Percentiles rank a stretch among this genome's conserved stretches.
These are phyloP conservation scores for Aphaenogaster rudis DNA, from an alignment of 1,140 invertebrate genomes.

Conservation along the genomic window DNA sequence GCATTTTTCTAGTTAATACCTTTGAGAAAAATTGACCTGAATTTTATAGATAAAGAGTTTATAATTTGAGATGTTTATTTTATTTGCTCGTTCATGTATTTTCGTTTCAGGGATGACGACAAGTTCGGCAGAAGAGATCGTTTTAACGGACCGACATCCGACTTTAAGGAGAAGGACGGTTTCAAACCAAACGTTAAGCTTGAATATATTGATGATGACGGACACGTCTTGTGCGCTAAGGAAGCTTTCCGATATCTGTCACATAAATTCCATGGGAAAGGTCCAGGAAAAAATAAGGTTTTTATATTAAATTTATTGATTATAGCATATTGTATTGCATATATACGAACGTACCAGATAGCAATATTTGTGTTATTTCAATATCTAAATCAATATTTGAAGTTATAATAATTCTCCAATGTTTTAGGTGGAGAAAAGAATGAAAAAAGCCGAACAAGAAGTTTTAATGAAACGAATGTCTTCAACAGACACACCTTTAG, in stretches of 20 bases:
- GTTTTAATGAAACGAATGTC: slow-evolving; percentile 99
- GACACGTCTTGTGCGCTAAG: slow-evolving; percentile 95
- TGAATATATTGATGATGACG: slow-evolving; percentile 99
- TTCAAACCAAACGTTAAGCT: slow-evolving; percentile 99
- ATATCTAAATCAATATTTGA: background rate
- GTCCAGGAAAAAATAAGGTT: slow-evolving; percentile 99
- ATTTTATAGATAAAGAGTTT: slow-evolving; percentile 10
- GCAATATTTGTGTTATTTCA: background rate
- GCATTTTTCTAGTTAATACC: background rate
- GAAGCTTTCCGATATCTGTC: slow-evolving; percentile 98
- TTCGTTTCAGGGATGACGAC: slow-evolving; percentile 92
- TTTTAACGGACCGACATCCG: slow-evolving; percentile 94
- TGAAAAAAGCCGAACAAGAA: slow-evolving; percentile 98
- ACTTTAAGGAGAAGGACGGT: slow-evolving; percentile 97
- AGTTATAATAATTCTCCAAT: slow-evolving; percentile 7
- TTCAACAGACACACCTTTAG: slow-evolving; percentile 98
- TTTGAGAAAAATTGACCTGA: background rate
- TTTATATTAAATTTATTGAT: slow-evolving; percentile 14
- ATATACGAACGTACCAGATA: background rate
- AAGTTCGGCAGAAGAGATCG: slow-evolving; percentile 93
- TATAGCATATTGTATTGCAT: background rate
- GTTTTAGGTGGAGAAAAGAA: slow-evolving; percentile 94
- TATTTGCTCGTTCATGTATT: slow-evolving; percentile 38
- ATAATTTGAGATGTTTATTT: background rate
- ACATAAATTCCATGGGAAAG: slow-evolving; percentile 99